phyloP scores from a whole-genome alignment of 2,797 vertebrate species.

The Gadopsis marmoratus region DNA sequence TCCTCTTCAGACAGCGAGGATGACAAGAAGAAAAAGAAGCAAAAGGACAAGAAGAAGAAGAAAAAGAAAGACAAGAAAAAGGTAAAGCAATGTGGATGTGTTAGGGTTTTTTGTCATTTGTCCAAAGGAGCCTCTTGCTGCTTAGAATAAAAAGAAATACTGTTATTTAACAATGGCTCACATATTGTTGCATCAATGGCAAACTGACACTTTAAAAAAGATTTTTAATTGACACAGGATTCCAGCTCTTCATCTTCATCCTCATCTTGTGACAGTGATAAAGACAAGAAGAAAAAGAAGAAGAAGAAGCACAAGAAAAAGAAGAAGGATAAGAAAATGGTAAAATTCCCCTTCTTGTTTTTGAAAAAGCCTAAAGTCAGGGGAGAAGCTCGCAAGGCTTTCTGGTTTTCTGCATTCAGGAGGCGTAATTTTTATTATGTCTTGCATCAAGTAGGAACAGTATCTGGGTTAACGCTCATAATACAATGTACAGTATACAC shows the following conservation, averaged over 20 bases:
- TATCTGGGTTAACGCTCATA: background rate
- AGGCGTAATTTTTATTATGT: background rate
- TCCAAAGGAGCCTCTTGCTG: background rate
- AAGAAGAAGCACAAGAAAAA: constrained; percentile 62
- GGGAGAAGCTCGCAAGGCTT: background rate
- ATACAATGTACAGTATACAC: too few species aligned
- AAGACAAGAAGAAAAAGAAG: constrained; percentile 72
- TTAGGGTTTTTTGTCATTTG: background rate
- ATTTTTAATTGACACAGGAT: constrained; percentile 49
- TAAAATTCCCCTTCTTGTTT: background rate
- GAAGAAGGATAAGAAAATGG: constrained; percentile 60
- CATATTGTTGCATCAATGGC: background rate
- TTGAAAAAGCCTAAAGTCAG: background rate
- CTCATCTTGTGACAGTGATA: constrained; percentile 68
- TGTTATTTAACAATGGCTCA: background rate
- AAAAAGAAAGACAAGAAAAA: constrained; percentile 67
- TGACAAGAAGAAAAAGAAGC: constrained; percentile 67
- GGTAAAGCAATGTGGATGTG: constrained; percentile 18
- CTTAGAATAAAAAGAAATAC: background rate
- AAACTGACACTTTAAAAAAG: background rate
- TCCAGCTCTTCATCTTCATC: constrained; percentile 65
- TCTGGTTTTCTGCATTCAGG: background rate
- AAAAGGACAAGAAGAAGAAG: constrained; percentile 62
- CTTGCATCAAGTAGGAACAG: background rate
- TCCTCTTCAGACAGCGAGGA: constrained; percentile 68